Evolutionary conservation across 2,888 invertebrate genomes (phyloP).

Genomic region (Zaprionus bogoriensis): DNA sequence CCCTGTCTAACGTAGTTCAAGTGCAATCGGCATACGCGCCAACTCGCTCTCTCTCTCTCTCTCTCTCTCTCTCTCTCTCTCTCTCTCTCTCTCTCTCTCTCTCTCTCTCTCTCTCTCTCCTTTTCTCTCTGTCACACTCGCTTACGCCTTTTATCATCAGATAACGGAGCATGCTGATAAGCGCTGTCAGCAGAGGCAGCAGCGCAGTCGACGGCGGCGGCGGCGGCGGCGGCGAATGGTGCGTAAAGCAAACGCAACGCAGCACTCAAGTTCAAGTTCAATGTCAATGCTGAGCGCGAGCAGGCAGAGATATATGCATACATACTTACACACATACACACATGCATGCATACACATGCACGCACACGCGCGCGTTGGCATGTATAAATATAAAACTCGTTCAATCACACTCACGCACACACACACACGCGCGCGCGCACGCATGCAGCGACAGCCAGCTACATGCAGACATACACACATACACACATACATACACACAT

Average conservation of each 20-base stretch:
- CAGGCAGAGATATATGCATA: background rate
- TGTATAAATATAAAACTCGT: slow-evolving; percentile 59
- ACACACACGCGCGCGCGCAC: slow-evolving; percentile 38
- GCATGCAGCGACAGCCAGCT: slow-evolving; percentile 10
- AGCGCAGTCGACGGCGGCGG: background rate
- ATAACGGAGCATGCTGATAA: slow-evolving; percentile 67
- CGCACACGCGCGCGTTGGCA: slow-evolving; percentile 22
- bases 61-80: background rate
- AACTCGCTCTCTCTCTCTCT: background rate
- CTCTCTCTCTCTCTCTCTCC: background rate
- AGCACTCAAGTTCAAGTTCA: slow-evolving; percentile 72
- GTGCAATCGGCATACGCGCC: no score
- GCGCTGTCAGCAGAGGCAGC: slow-evolving; percentile 17
- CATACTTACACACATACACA: slow-evolving; percentile 17
- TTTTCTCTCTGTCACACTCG: background rate
- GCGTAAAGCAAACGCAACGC: slow-evolving; percentile 45
- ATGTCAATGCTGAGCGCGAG: slow-evolving; percentile 46
- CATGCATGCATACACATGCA: slow-evolving; percentile 30
- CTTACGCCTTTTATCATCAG: slow-evolving; percentile 38
- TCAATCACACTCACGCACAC: slow-evolving; percentile 55
- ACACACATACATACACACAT: slow-evolving; percentile 30
- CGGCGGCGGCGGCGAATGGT: slow-evolving; percentile 38
- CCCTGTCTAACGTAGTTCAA: no score
- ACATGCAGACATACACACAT: slow-evolving; percentile 54
- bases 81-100: no score